Evolutionary conservation across 2,888 invertebrate genomes (phyloP).

Genomic region (Agonopterix subpropinquella): DNA sequence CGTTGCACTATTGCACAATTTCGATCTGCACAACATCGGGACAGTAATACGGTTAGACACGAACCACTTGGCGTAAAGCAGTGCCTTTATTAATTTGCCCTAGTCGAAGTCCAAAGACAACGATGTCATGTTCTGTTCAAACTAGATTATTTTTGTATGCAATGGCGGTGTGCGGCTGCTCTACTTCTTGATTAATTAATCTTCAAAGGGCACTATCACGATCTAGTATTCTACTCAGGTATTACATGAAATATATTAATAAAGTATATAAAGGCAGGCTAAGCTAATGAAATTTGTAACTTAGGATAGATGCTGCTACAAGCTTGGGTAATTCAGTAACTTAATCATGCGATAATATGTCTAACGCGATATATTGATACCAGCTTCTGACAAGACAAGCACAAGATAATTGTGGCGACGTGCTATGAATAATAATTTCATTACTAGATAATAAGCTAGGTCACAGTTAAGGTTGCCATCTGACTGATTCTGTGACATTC

Average conservation of each 20-base stretch:
- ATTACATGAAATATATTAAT: no score
- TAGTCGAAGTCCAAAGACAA: not conserved
- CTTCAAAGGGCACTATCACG: not conserved
- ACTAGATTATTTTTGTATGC: no score
- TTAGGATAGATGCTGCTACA: not conserved
- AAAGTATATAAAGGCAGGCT: no score
- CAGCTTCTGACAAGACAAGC: slow-evolving; percentile 24
- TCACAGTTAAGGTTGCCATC: not conserved
- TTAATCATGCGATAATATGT: slow-evolving; percentile 2
- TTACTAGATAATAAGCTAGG: slow-evolving; percentile 16
- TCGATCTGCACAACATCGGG: slow-evolving; percentile 3
- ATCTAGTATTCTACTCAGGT: no score
- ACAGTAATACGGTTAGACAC: slow-evolving; percentile 1
- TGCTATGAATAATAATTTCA: slow-evolving; percentile 53
- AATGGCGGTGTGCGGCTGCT: not conserved
- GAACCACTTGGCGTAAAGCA: slow-evolving; percentile 1
- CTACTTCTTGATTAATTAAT: not conserved
- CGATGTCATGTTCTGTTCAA: no score
- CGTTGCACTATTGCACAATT: not conserved
- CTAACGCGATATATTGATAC: slow-evolving; percentile 33
- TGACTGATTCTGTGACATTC: no score
- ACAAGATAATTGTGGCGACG: slow-evolving; percentile 42
- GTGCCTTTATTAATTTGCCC: not conserved
- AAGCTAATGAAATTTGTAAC: no score
- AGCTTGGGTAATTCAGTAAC: not conserved